Percentiles rank a stretch among this genome's conserved stretches.
Evolutionary conservation across 1,140 invertebrate species (phyloP).

Genomic region (Varroa destructor): DNA sequence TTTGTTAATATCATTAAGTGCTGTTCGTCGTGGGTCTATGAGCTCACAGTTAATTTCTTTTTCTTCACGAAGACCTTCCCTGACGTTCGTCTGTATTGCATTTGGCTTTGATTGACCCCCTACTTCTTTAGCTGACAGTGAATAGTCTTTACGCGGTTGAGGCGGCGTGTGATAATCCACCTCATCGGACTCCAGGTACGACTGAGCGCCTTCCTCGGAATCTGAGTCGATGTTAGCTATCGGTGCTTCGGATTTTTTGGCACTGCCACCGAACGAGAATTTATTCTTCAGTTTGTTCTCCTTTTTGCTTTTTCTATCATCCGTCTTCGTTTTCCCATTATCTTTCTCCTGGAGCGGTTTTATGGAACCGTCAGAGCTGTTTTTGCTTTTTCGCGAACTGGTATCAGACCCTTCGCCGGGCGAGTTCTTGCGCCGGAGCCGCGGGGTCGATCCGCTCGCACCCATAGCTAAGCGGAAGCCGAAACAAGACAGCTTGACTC

Average conservation of each 20-base stretch:
- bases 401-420: constrained; percentile 16
- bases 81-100: too few species aligned
- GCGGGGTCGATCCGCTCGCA: constrained; percentile 12
- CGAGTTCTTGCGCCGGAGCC: constrained; percentile 13
- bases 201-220: constrained; percentile 10
- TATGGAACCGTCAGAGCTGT: constrained; percentile 10
- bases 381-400: constrained; percentile 15
- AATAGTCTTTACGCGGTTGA: not conserved
- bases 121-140: not conserved
- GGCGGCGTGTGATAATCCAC: constrained; percentile 15
- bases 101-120: too few species aligned
- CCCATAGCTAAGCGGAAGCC: constrained; percentile 1
- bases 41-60: constrained; percentile 16
- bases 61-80: not conserved
- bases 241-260: not conserved
- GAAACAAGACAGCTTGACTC: constrained; percentile 14
- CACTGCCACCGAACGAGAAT: not conserved
- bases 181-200: constrained; percentile 17
- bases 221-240: constrained; percentile 25
- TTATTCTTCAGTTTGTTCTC: not conserved
- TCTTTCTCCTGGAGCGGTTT: constrained; percentile 12
- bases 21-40: too few species aligned
- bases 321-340: not conserved
- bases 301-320: not conserved
- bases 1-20: constrained; percentile 1